Evolutionary conservation across 2,888 invertebrate species (phyloP).

Genomic region (Tenthredo scrophulariae): DNA sequence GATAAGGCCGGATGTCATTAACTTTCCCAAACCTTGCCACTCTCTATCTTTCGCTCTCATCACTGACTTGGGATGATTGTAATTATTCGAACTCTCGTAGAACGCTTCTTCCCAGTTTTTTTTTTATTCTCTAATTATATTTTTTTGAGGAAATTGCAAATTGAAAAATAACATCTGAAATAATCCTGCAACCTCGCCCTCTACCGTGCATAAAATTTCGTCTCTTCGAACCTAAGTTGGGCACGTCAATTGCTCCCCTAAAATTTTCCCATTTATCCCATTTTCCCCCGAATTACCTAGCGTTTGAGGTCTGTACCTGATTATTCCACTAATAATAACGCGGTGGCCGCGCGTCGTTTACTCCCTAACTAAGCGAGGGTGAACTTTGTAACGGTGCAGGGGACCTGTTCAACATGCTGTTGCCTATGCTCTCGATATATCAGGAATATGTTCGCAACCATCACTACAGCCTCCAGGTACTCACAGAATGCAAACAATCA

Average conservation of each 20-base stretch:
- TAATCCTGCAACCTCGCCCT: not conserved
- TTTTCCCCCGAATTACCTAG: not conserved
- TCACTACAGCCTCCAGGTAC: slow-evolving; percentile 94
- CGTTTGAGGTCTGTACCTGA: not conserved
- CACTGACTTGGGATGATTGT: not conserved
- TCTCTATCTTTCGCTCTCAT: not conserved
- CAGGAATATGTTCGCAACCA: slow-evolving; percentile 97
- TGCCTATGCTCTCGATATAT: slow-evolving; percentile 96
- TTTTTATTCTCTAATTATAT: not conserved
- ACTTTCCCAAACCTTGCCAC: not conserved
- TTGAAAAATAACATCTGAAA: not conserved
- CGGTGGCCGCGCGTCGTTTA: not conserved
- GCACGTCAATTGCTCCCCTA: not conserved
- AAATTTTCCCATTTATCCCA: not conserved
- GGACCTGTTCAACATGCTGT: slow-evolving; percentile 95
- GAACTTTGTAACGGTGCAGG: slow-evolving; percentile 80
- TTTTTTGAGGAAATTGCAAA: too few relatives aligned
- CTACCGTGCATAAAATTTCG: not conserved
- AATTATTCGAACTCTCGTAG: not conserved
- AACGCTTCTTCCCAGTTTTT: not conserved
- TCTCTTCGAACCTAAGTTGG: not conserved
- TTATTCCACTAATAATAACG: not conserved
- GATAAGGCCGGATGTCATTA: not conserved
- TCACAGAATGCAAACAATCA: slow-evolving; percentile 95
- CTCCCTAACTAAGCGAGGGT: not conserved